A percentile compares a stretch with the other conserved stretches of the same genome.
phyloP scores from a whole-genome alignment of 2,113 vertebrate species.

The Elgaria multicarinata region DNA sequence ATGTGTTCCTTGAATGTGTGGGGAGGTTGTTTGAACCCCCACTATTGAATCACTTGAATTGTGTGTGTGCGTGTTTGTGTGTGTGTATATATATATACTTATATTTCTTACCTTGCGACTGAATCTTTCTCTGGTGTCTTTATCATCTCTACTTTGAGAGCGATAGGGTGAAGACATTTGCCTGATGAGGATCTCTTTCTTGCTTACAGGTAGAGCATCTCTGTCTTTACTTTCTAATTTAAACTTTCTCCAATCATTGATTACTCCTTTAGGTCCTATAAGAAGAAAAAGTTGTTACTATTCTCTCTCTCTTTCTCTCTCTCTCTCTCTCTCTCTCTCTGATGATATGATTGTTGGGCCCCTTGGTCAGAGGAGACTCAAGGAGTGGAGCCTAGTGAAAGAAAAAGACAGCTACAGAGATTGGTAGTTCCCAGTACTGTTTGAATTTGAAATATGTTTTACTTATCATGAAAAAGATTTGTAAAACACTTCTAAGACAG shows the following conservation, averaged over 20 bases:
- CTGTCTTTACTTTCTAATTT: slow-evolving; percentile 93
- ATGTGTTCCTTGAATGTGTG: neutral
- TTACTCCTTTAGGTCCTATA: slow-evolving; percentile 96
- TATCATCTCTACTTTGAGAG: slow-evolving; percentile 77
- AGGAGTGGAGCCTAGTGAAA: neutral
- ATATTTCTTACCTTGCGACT: slow-evolving; percentile 87
- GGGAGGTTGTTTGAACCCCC: neutral
- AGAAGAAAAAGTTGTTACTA: slow-evolving; percentile 34
- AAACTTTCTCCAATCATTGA: slow-evolving; percentile 97
- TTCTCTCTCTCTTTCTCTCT: neutral
- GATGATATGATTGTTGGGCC: neutral
- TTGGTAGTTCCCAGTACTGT: neutral
- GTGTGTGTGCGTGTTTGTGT: neutral
- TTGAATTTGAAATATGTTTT: neutral
- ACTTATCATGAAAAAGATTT: neutral
- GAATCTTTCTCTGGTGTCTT: slow-evolving; percentile 78
- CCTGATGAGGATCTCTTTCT: slow-evolving; percentile 89
- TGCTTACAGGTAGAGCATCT: slow-evolving; percentile 82
- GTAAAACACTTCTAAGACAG: neutral
- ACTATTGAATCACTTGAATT: neutral
- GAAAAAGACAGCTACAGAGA: neutral
- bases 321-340: too few species aligned
- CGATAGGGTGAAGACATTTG: slow-evolving; percentile 91
- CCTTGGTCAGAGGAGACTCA: neutral
- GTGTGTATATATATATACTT: too few species aligned